Evolutionary conservation across 2,888 invertebrate species (phyloP).

Genomic region (Dolichopus griseipennis): DNA sequence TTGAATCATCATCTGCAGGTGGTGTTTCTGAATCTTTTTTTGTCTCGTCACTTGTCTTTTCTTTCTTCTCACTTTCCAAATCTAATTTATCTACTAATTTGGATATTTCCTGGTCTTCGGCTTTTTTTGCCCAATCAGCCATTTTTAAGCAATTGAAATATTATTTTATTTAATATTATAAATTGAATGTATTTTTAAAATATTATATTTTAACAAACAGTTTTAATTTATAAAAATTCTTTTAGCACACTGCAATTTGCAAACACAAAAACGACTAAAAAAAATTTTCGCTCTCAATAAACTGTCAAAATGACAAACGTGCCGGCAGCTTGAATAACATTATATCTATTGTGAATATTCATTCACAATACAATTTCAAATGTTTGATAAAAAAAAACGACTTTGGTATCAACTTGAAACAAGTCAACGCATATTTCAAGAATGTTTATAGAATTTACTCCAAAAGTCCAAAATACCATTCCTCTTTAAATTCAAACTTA

Average conservation of each 20-base stretch:
- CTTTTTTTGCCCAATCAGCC: slow-evolving; percentile 37
- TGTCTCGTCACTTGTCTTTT: slow-evolving; percentile 27
- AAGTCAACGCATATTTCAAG: too few relatives aligned
- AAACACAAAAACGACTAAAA: neutral
- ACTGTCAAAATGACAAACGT: neutral
- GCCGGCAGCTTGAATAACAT: neutral
- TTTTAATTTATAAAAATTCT: too few relatives aligned
- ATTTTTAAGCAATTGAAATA: neutral
- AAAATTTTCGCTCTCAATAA: neutral
- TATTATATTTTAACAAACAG: too few relatives aligned
- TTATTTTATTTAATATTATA: too few relatives aligned
- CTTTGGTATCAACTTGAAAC: too few relatives aligned
- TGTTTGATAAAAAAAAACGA: too few relatives aligned
- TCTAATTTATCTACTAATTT: slow-evolving; percentile 31
- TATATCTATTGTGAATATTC: too few relatives aligned
- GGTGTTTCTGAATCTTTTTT: slow-evolving; percentile 26
- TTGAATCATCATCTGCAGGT: slow-evolving; percentile 22
- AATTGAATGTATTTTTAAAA: too few relatives aligned
- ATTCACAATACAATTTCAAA: neutral
- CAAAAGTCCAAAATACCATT: too few relatives aligned
- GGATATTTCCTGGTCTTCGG: slow-evolving; percentile 38
- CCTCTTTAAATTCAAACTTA: too few relatives aligned
- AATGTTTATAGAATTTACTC: too few relatives aligned
- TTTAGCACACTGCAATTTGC: neutral
- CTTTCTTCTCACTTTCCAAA: slow-evolving; percentile 15